Evolutionary conservation across 2,888 invertebrate species (phyloP).

Genomic region (Caradrina clavipalpis): DNA sequence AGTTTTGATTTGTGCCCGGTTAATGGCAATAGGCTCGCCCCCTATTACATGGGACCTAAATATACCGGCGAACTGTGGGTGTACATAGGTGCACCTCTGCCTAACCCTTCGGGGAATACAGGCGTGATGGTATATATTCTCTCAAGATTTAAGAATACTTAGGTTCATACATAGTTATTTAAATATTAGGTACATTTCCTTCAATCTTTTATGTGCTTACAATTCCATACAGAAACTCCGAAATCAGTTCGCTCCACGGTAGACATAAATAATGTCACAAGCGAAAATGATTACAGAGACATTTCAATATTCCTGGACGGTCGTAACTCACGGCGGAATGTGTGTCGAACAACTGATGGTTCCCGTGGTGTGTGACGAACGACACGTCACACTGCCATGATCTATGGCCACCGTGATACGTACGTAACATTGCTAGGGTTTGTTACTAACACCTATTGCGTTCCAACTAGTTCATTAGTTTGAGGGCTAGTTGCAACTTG

Average conservation of each 20-base stretch:
- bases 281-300: constrained; percentile 15
- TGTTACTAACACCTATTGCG: constrained; percentile 17
- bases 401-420: constrained; percentile 20
- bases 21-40: no score
- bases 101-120: no score
- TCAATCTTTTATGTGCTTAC: neutral
- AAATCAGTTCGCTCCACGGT: neutral
- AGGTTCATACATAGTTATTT: no score
- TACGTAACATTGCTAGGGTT: neutral
- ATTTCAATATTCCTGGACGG: constrained; percentile 16
- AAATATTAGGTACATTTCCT: no score
- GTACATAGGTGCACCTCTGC: no score
- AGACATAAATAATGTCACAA: constrained; percentile 1
- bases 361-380: constrained; percentile 4
- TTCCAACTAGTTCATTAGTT: constrained; percentile 23
- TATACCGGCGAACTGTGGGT: no score
- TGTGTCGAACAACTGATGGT: constrained; percentile 26
- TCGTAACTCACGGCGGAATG: constrained; percentile 27
- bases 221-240: neutral
- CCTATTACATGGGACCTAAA: no score
- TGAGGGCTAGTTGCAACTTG: neutral
- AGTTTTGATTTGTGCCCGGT: no score
- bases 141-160: no score
- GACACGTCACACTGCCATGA: constrained; percentile 21
- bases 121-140: no score